Evolutionary conservation across 2,113 vertebrate genomes (phyloP).

Genomic region (Peucedramus taeniatus): DNA sequence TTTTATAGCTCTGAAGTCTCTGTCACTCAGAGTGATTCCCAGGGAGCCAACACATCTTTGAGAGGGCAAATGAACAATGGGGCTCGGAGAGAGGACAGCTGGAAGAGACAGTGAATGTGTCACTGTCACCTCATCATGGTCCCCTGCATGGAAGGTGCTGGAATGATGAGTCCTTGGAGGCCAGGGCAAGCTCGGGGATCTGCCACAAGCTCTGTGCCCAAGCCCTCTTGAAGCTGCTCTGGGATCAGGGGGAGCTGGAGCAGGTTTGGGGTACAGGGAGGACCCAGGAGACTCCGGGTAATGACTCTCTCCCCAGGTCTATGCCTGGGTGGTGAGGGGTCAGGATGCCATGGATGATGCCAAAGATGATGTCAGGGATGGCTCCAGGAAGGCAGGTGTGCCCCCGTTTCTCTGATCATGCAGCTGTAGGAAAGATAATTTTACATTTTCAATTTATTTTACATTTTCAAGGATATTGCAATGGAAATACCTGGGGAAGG

Average conservation of each 20-base stretch:
- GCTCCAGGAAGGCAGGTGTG: neutral
- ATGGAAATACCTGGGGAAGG: neutral
- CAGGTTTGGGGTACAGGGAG: neutral
- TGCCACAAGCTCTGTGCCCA: neutral
- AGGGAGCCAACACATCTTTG: neutral
- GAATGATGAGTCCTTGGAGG: neutral
- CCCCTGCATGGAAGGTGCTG: neutral
- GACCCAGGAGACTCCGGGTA: neutral
- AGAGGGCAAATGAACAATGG: neutral
- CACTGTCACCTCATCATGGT: neutral
- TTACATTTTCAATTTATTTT: neutral
- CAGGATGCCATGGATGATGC: neutral
- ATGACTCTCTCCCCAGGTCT: accelerated
- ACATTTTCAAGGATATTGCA: neutral
- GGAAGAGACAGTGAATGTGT: neutral
- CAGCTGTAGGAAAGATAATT: neutral
- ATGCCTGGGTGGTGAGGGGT: neutral
- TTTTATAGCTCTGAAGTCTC: neutral
- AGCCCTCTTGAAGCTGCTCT: neutral
- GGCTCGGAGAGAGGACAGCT: neutral
- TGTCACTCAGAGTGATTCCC: neutral
- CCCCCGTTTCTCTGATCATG: neutral
- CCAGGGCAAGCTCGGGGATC: neutral
- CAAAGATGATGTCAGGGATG: neutral
- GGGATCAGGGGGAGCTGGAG: neutral